Evolutionary conservation across 2,888 invertebrate genomes (phyloP).

Genomic region (Thumatha senex): DNA sequence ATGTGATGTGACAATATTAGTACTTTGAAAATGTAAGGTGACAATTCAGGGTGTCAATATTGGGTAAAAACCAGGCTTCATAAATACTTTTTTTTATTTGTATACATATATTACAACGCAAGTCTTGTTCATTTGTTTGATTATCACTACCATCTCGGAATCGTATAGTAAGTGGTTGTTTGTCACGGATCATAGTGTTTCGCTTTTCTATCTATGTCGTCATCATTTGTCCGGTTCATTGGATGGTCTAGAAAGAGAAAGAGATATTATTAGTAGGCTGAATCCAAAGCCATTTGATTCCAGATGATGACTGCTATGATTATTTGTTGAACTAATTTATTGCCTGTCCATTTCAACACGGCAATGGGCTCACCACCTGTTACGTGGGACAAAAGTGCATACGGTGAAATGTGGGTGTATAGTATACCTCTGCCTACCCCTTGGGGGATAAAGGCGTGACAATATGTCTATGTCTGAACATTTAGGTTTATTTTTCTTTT

Average conservation of each 20-base stretch:
- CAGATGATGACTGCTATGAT: too few species aligned
- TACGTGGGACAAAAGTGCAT: too few species aligned
- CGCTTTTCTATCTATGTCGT: slow-evolving; percentile 76
- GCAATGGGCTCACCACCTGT: too few species aligned
- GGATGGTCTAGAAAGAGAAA: slow-evolving; percentile 59
- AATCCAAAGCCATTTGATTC: too few species aligned
- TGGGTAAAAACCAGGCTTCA: slow-evolving; percentile 7
- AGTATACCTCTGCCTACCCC: too few species aligned
- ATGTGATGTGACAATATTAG: not conserved
- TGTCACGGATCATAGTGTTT: slow-evolving; percentile 77
- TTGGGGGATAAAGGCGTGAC: too few species aligned
- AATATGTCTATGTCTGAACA: too few species aligned
- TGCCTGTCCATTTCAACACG: too few species aligned
- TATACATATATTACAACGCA: slow-evolving; percentile 23
- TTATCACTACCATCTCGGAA: slow-evolving; percentile 35
- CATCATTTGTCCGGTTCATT: slow-evolving; percentile 75
- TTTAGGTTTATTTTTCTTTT: too few species aligned
- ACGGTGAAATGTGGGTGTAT: too few species aligned
- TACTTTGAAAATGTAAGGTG: slow-evolving; percentile 5
- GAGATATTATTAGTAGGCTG: not conserved
- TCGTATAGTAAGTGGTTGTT: slow-evolving; percentile 8
- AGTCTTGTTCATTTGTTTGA: slow-evolving; percentile 27
- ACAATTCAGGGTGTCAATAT: not conserved
- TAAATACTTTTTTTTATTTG: slow-evolving; percentile 1
- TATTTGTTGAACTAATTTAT: too few species aligned